These are phyloP conservation scores for Bothrops jararaca DNA, from an alignment of 2,113 vertebrate species.

Conservation along the genomic window DNA sequence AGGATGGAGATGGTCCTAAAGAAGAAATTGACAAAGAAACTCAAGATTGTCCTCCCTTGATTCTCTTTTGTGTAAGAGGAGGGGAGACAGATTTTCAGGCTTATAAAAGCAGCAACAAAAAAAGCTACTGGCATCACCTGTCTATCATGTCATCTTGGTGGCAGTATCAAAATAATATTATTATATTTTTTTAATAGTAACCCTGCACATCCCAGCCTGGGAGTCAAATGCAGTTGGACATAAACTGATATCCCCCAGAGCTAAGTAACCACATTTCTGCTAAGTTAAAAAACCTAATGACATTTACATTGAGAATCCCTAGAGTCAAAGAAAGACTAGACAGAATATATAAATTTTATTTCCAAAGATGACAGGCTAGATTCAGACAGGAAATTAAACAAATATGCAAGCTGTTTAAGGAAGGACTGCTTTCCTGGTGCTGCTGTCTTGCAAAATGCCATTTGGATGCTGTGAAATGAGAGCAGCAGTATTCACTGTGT, in stretches of 20 bases:
- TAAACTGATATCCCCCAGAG: neutral
- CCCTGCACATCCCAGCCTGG: neutral
- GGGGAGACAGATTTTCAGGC: neutral
- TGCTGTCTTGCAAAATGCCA: neutral
- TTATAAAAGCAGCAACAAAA: neutral
- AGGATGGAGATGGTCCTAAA: neutral
- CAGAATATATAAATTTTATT: conserved; percentile 11
- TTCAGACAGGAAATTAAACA: conserved; percentile 25
- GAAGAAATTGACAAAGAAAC: neutral
- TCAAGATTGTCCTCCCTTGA: neutral
- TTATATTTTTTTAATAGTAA: neutral
- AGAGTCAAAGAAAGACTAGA: conserved; percentile 9
- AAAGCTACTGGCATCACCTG: neutral
- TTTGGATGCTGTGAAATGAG: neutral
- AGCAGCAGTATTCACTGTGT: neutral
- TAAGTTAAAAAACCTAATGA: neutral
- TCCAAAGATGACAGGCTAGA: neutral
- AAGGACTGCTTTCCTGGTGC: neutral
- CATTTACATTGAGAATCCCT: neutral
- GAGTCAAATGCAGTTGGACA: neutral
- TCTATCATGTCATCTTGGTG: neutral
- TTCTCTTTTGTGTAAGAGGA: neutral
- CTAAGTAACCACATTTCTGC: neutral
- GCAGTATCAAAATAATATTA: neutral
- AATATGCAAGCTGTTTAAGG: neutral